Evolutionary conservation across 2,797 vertebrate species (phyloP).

Genomic region (Crocodylus rhombifer): DNA sequence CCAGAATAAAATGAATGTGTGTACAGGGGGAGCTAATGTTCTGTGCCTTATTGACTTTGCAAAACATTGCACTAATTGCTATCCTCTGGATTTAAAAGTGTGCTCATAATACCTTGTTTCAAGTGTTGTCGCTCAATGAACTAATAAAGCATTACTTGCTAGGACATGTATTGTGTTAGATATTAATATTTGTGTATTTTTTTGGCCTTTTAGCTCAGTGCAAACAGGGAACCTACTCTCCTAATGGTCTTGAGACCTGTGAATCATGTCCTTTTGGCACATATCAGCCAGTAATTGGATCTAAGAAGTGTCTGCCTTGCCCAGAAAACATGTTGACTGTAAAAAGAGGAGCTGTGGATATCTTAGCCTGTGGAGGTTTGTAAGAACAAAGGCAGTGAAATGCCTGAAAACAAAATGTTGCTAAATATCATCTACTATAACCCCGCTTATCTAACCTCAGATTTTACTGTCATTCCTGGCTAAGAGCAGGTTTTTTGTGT

Average conservation of each 20-base stretch:
- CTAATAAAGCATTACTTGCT: background rate
- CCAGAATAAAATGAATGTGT: background rate
- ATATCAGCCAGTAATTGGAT: slow-evolving; percentile 89
- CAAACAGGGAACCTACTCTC: slow-evolving; percentile 92
- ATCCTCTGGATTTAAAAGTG: background rate
- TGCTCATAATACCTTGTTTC: background rate
- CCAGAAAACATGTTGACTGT: slow-evolving; percentile 91
- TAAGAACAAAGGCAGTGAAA: background rate
- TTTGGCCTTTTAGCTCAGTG: slow-evolving; percentile 88
- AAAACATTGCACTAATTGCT: background rate
- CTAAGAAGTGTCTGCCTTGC: slow-evolving; percentile 89
- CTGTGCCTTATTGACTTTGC: background rate
- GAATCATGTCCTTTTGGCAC: slow-evolving; percentile 95
- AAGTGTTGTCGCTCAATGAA: background rate
- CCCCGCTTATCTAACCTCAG: background rate
- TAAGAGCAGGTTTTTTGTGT: background rate
- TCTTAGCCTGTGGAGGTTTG: slow-evolving; percentile 94
- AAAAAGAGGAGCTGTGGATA: slow-evolving; percentile 91
- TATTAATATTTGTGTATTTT: background rate
- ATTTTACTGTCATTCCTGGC: background rate
- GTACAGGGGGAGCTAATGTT: background rate
- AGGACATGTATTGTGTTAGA: background rate
- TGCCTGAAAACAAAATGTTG: background rate
- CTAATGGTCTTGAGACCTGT: slow-evolving; percentile 94
- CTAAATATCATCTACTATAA: background rate